Evolutionary conservation across 2,797 vertebrate species (phyloP).

Genomic region (Hemibagrus guttatus): DNA sequence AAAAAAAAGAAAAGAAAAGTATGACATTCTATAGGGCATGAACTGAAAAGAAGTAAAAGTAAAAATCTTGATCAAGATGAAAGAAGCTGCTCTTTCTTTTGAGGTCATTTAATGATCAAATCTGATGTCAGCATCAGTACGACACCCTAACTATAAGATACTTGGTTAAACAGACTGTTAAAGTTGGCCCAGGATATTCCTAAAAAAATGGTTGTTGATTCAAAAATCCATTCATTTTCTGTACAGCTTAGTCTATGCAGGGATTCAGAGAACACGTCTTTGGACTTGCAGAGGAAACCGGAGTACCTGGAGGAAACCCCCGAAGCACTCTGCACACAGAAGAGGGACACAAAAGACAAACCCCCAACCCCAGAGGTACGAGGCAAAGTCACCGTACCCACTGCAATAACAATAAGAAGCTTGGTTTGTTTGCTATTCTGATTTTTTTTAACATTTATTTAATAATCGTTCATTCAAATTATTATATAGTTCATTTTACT

Average conservation of each 20-base stretch:
- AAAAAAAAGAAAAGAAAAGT: neutral
- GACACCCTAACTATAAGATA: neutral
- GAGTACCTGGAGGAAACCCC: no score
- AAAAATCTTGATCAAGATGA: neutral
- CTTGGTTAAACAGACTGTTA: neutral
- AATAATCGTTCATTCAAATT: no score
- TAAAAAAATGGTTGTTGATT: neutral
- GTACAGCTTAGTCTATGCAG: no score
- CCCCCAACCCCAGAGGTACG: no score
- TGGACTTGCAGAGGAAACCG: no score
- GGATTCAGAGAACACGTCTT: no score
- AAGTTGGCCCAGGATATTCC: neutral
- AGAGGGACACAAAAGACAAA: no score
- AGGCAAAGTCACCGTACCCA: no score
- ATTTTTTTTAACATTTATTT: neutral
- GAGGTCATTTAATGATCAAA: neutral
- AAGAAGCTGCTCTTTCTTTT: neutral
- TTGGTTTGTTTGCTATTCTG: neutral
- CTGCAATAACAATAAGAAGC: no score
- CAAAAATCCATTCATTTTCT: neutral
- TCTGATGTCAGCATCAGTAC: neutral
- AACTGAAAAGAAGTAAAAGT: neutral
- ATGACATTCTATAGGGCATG: neutral
- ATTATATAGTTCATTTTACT: neutral
- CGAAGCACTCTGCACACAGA: no score